Evolutionary conservation across 2,888 invertebrate species (phyloP), one percentile per base, ranked within the genome.

Genomic region (Acanthopleura granulata): DNA sequence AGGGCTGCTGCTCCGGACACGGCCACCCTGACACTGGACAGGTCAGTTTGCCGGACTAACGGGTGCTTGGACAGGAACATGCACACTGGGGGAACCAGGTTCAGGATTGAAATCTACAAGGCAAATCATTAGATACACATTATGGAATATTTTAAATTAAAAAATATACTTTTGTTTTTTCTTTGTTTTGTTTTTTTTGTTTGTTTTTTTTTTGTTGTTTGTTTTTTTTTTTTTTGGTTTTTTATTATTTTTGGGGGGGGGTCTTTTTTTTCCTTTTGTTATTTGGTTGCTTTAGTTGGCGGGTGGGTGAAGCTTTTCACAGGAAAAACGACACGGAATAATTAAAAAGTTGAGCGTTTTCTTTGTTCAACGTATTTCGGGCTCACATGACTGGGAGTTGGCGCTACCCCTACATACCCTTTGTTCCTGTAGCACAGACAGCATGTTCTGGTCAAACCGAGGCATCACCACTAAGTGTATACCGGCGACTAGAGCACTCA

Each of bases 1-100:
- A 66, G 29, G 16, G 66, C 66, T 22, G 66, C 66, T 16, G 66
- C 66, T 27, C 66, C 66, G 25, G 66, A 66, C 16, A 27, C 29
- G 4, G 66, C 66, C 29, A 66, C 22, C 29, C 66, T 18, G 3
- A 66, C 66, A 6, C 27, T 27, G 1, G 66, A 66, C 29, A 66
- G 66, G 66, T 66, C 66, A 27, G 22, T 16, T 15, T 22, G 27
- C 29, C 14, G 22, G 66, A 14, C 16, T 22, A 25, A 22, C 3
- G 66, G 66, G 14, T 66, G 66, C 25, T 27, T 66, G 16, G 27
- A 22, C 9, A 66, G 18, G 29, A 66, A 66, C 66, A 66, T 66
- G 29, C 66, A 66, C 4, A 66, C 66, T 22, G 66, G 66, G 18
- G 66, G 66, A 3, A 66, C 66, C 14, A 66, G 29, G 29, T 66